phyloP scores from a whole-genome alignment of 2,797 vertebrate genomes.

The Lycodopsis pacificus region DNA sequence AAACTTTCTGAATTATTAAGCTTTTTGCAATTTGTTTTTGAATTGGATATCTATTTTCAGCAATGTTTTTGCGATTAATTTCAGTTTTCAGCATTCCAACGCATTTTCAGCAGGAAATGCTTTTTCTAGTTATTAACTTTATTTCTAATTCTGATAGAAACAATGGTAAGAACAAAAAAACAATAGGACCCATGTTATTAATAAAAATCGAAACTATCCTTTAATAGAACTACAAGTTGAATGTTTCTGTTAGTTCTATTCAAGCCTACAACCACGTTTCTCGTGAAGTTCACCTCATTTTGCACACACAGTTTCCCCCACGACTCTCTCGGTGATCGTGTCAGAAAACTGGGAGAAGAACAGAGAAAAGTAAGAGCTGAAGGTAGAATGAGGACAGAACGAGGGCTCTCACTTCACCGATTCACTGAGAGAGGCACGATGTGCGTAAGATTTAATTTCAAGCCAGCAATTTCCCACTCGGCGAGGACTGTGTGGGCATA shows the following conservation, averaged over 20 bases:
- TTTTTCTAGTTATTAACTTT: no score
- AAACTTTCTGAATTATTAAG: no score
- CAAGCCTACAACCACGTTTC: background rate
- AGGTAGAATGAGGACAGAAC: background rate
- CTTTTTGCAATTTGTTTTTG: no score
- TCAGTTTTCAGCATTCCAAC: no score
- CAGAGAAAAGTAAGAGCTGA: background rate
- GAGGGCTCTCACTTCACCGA: slow-evolving; percentile 12
- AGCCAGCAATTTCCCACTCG: slow-evolving; percentile 49
- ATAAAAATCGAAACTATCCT: no score
- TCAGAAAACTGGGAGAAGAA: background rate
- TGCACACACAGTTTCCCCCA: background rate
- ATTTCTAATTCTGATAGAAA: background rate
- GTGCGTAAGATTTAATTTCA: slow-evolving; percentile 45
- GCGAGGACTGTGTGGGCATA: slow-evolving; percentile 46
- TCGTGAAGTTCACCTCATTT: background rate
- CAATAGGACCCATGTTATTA: no score
- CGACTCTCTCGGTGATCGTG: background rate
- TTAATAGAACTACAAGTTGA: no score
- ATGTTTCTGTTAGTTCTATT: background rate
- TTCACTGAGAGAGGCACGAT: slow-evolving; percentile 18
- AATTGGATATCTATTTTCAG: no score
- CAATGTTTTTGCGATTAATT: no score
- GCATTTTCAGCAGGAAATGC: no score
- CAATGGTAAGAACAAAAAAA: background rate